phyloP scores from a whole-genome alignment of 2,113 vertebrate species.

The Panthera uncia region DNA sequence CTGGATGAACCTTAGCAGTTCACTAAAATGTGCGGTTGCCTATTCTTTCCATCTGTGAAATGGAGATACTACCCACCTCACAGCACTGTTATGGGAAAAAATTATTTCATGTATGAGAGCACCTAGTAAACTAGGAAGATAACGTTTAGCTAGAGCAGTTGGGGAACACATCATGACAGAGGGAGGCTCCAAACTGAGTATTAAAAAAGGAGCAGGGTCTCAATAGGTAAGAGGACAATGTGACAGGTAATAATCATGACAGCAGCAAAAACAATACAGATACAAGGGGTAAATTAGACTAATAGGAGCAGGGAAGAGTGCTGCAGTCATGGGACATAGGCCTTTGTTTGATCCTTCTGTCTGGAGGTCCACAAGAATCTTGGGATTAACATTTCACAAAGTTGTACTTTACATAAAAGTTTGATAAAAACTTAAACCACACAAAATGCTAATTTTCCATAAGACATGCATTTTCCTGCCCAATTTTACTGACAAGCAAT shows the following conservation, averaged over 20 bases:
- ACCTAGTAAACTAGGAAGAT: not conserved
- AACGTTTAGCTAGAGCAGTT: not conserved
- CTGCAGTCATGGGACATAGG: not conserved
- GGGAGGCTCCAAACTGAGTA: not conserved
- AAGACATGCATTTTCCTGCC: not conserved
- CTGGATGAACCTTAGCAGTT: not conserved
- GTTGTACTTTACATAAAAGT: not conserved
- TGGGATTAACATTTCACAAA: not conserved
- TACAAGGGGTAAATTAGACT: not conserved
- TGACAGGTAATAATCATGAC: not conserved
- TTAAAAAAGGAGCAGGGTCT: not conserved
- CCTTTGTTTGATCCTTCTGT: not conserved
- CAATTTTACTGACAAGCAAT: not conserved
- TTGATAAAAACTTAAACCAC: constrained; percentile 4
- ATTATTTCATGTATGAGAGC: not conserved
- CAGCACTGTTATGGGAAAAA: not conserved
- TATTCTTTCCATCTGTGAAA: not conserved
- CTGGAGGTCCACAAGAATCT: not conserved
- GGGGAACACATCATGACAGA: not conserved
- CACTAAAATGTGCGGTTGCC: not conserved
- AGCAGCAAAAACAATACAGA: not conserved
- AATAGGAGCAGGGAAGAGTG: rapidly evolving
- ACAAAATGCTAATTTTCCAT: not conserved
- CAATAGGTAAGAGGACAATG: not conserved
- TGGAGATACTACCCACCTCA: not conserved